Percentiles rank a stretch among this genome's conserved stretches.
Conservation (phyloP, 2,888 invertebrate species). For the Synanthedon andrenaeformis region DNA sequence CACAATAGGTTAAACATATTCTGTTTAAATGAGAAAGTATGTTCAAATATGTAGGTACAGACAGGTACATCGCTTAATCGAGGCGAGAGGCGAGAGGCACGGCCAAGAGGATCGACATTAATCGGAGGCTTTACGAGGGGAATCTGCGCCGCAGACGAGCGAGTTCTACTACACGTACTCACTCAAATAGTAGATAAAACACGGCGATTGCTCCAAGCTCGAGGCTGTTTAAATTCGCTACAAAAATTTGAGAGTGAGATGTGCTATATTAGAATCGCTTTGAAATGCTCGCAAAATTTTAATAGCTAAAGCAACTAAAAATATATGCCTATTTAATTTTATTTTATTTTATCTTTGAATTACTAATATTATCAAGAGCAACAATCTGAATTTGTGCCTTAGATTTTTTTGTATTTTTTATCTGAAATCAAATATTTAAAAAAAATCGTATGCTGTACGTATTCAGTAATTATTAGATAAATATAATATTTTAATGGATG, state of each 20-base stretch:
- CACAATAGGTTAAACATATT: too few species aligned
- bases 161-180: constrained; percentile 14
- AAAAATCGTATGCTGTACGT: background rate
- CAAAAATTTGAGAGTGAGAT: too few species aligned
- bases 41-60: constrained; percentile 31
- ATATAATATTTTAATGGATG: background rate
- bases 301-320: background rate
- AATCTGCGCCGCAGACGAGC: constrained; percentile 43
- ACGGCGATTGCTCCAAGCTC: background rate
- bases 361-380: too few species aligned
- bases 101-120: constrained; percentile 44
- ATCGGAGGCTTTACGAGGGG: constrained; percentile 60
- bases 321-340: background rate
- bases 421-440: background rate
- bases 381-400: too few species aligned
- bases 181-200: background rate
- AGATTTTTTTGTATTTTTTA: background rate
- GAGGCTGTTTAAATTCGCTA: background rate
- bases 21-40: constrained; percentile 14
- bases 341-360: too few species aligned
- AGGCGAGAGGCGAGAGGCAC: constrained; percentile 32
- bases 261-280: too few species aligned
- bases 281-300: too few species aligned
- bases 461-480: background rate
- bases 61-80: constrained; percentile 62